Evolutionary conservation across 2,797 vertebrate species (phyloP), one percentile per base, ranked within the genome.

Genomic region (Gymnoscopelus braueri): DNA sequence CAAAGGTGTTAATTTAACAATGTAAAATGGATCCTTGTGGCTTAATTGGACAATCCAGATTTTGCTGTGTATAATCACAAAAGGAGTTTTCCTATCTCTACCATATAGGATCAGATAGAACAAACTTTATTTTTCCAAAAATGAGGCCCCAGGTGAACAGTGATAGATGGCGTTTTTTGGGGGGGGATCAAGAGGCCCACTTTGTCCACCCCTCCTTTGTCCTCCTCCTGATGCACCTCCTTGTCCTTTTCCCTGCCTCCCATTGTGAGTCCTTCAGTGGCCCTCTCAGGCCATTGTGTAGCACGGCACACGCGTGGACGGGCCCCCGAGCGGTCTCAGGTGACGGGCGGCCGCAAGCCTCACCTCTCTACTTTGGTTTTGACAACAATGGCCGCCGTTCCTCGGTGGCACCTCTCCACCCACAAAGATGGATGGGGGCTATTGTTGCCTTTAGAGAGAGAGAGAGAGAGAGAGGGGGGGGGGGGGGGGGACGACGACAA

Each of bases 251-350:
- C 80, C 80, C 69, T 60, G 77, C 70, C 51, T 10, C 60, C 70
- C 76, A 83, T 84, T 87, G 82, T 86, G 71, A 65, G 12, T 0
- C 63, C 67, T 69, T 62, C 81, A 74, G 85, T 72, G 72, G 65
- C 73, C 67, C 78, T 80, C 74, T 78, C 26, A 23, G 26, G 58
- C 57, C 23, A 48, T 72, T 84, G 71, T 86, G 86, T 81, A 77
- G 26, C 39, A 54, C 64, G 75, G 78, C 57, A 64, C 84, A 78
- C 86, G 76, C 75, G 74, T 80, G 79, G 77, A 87, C 23, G 49
- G 75, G 6, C 39, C 84, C 78, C 67, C 35, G 62, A 86, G 86
- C 51, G 15, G 73, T 87, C 88, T 91, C 90, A 90, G 89, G 90
- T 92, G 91, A 89, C 84, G 47, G 61, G 70, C 56, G 63, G 75